phyloP scores from a whole-genome alignment of 1,140 invertebrate genomes.

The Harlomillsia oculata region DNA sequence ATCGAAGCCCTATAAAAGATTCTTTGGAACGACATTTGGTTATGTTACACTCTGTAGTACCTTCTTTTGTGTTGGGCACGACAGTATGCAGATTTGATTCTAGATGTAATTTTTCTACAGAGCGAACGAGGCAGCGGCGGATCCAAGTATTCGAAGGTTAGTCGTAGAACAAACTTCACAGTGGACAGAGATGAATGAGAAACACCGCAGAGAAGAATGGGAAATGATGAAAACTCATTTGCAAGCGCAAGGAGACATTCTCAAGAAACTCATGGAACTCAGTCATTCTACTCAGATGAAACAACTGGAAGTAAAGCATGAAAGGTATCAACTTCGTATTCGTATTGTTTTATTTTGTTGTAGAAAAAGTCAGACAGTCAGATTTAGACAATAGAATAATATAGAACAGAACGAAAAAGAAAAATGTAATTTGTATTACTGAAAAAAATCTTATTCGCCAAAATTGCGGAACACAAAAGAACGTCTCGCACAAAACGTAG shows the following conservation, averaged over 20 bases:
- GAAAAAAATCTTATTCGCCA: too few relatives aligned
- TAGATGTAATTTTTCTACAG: slow-evolving; percentile 44
- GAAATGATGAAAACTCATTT: slow-evolving; percentile 69
- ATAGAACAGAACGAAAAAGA: too few relatives aligned
- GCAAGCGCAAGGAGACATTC: slow-evolving; percentile 69
- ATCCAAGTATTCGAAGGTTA: slow-evolving; percentile 64
- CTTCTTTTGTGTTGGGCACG: too few relatives aligned
- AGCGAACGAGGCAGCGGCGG: slow-evolving; percentile 67
- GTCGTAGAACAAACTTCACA: slow-evolving; percentile 83
- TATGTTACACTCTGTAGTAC: too few relatives aligned
- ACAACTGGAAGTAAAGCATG: slow-evolving; percentile 77
- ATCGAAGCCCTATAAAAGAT: too few relatives aligned
- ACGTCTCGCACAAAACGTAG: too few relatives aligned
- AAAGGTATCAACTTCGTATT: slow-evolving; percentile 51
- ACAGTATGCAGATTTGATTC: too few relatives aligned
- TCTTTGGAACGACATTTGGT: too few relatives aligned
- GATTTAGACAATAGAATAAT: too few relatives aligned
- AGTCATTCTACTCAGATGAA: slow-evolving; percentile 81
- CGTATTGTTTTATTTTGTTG: slow-evolving; percentile 10
- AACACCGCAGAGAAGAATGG: slow-evolving; percentile 86
- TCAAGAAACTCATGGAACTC: slow-evolving; percentile 74
- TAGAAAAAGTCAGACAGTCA: background rate
- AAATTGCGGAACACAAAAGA: too few relatives aligned
- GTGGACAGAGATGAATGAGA: slow-evolving; percentile 82
- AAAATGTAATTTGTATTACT: too few relatives aligned